phyloP scores from a whole-genome alignment of 2,113 vertebrate species.

The Mobula hypostoma region DNA sequence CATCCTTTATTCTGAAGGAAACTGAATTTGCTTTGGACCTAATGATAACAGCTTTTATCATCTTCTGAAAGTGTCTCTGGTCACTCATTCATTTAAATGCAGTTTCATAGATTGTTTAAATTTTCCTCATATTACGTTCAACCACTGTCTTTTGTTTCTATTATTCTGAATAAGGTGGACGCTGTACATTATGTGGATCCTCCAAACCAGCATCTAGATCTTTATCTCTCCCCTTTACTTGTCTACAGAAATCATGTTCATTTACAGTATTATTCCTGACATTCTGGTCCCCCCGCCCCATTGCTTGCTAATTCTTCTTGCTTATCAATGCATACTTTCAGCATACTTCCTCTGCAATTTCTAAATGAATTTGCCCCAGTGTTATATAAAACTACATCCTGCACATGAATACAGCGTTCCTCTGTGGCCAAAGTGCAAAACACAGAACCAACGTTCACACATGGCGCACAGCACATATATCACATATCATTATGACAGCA shows the following conservation, averaged over 20 bases:
- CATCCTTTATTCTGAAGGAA: background rate
- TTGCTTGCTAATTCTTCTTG: background rate
- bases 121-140: background rate
- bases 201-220: background rate
- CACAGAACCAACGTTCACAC: too few relatives aligned
- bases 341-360: background rate
- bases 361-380: background rate
- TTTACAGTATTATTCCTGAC: background rate
- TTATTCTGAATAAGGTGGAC: background rate
- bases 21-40: background rate
- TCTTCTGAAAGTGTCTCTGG: too few relatives aligned
- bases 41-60: background rate
- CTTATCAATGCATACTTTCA: background rate
- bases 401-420: too few relatives aligned
- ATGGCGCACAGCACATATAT: too few relatives aligned
- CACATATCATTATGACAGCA: too few relatives aligned
- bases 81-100: background rate
- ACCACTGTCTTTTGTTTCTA: background rate
- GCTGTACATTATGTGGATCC: background rate
- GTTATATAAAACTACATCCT: background rate
- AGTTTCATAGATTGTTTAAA: background rate
- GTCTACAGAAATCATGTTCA: too few relatives aligned
- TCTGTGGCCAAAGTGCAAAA: too few relatives aligned
- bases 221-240: background rate
- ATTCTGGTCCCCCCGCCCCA: background rate